Conservation (phyloP, 2,888 invertebrate species). For the Palloptera scutellata region DNA sequence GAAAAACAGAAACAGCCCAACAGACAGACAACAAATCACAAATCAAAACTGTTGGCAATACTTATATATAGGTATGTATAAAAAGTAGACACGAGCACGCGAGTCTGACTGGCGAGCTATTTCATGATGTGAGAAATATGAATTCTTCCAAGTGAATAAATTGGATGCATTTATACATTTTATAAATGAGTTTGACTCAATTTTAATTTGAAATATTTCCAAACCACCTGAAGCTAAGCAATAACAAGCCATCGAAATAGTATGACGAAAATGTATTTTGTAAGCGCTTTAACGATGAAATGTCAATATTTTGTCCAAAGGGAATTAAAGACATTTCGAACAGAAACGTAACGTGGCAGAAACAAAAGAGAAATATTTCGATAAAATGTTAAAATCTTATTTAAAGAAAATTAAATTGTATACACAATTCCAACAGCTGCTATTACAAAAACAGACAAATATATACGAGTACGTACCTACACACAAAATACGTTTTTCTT, state of each 20-base stretch:
- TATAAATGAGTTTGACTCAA: no score
- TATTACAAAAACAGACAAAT: not conserved
- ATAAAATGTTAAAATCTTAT: not conserved
- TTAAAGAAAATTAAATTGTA: not conserved
- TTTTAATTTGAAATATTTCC: no score
- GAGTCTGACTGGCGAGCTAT: no score
- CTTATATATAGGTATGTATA: no score
- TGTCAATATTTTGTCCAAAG: not conserved
- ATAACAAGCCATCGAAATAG: no score
- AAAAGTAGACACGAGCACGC: no score
- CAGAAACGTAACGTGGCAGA: not conserved
- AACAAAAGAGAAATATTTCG: no score
- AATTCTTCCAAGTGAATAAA: no score
- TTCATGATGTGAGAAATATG: no score
- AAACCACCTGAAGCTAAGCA: no score
- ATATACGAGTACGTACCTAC: not conserved
- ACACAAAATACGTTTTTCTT: slow-evolving; percentile 18
- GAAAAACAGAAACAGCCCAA: slow-evolving; percentile 42
- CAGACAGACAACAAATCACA: not conserved
- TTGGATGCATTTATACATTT: no score
- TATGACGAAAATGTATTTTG: not conserved
- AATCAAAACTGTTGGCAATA: not conserved
- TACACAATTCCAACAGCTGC: not conserved
- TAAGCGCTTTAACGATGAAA: slow-evolving; percentile 1
- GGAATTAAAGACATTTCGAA: not conserved